Percentiles rank a stretch among this genome's conserved stretches.
Conservation (phyloP, 2,888 invertebrate species). For the Endotricha flammealis region DNA sequence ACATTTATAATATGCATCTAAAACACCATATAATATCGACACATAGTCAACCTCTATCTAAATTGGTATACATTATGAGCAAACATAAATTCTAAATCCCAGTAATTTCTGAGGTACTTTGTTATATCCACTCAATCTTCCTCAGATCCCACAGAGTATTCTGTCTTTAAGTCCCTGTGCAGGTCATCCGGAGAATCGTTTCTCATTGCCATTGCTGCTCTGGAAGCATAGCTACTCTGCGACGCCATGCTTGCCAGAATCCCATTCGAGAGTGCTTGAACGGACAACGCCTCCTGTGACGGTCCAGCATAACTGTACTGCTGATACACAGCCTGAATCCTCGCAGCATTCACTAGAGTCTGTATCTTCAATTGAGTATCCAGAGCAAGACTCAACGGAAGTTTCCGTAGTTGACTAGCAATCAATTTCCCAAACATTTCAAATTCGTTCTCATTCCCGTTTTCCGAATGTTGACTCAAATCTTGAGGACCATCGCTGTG, state of each 20-base stretch:
- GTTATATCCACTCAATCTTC: constrained; percentile 45
- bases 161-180: constrained; percentile 55
- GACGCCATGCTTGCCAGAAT: constrained; percentile 66
- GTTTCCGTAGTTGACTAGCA: constrained; percentile 66
- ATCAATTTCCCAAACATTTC: constrained; percentile 73
- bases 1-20: constrained; percentile 18
- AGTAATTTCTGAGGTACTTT: constrained; percentile 31
- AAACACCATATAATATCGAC: constrained; percentile 18
- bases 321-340: constrained; percentile 71
- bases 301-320: constrained; percentile 71
- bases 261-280: constrained; percentile 68
- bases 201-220: constrained; percentile 42
- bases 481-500: constrained; percentile 62
- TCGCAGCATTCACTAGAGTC: constrained; percentile 64
- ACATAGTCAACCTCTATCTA: constrained; percentile 15
- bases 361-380: constrained; percentile 71
- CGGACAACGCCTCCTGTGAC: constrained; percentile 65
- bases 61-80: constrained; percentile 31
- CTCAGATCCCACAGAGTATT: constrained; percentile 61
- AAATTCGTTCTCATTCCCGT: constrained; percentile 68
- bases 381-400: constrained; percentile 63
- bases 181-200: constrained; percentile 64
- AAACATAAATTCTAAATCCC: constrained; percentile 27
- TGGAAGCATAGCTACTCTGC: constrained; percentile 49
- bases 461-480: constrained; percentile 67